A percentile compares a stretch with the other conserved stretches of the same genome.
These are phyloP conservation scores for Cantharis nigra DNA, from an alignment of 2,888 invertebrate species.

Conservation along the genomic window DNA sequence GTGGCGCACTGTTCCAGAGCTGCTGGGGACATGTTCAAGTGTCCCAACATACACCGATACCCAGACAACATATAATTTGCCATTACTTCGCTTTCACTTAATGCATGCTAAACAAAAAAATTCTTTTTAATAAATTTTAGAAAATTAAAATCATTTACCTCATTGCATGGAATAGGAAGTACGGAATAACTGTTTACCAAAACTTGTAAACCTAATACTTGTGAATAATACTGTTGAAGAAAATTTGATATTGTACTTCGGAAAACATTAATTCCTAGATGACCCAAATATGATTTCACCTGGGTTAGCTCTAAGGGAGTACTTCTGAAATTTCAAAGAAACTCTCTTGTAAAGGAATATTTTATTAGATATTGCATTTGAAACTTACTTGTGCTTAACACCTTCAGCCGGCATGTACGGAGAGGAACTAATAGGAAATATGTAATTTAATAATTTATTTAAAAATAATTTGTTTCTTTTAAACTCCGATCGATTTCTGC, in stretches of 20 bases:
- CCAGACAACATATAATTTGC: slow-evolving; percentile 38
- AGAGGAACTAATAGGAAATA: slow-evolving; percentile 52
- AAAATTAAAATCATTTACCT: slow-evolving; percentile 46
- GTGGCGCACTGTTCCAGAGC: slow-evolving; percentile 53
- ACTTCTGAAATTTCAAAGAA: slow-evolving; percentile 22
- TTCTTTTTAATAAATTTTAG: background rate
- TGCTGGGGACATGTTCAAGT: slow-evolving; percentile 55
- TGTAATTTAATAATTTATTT: slow-evolving; percentile 46
- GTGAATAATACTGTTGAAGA: slow-evolving; percentile 79
- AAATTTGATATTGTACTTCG: slow-evolving; percentile 73
- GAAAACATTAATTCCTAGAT: slow-evolving; percentile 55
- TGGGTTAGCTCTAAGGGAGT: slow-evolving; percentile 35
- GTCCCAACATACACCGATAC: slow-evolving; percentile 56
- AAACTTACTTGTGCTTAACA: slow-evolving; percentile 49
- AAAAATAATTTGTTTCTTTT: slow-evolving; percentile 51
- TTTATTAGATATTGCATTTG: background rate
- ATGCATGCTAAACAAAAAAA: slow-evolving; percentile 20
- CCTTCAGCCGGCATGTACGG: slow-evolving; percentile 55
- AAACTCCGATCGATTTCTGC: slow-evolving; percentile 41
- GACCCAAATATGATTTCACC: slow-evolving; percentile 16
- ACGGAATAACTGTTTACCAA: slow-evolving; percentile 76
- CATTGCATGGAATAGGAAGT: slow-evolving; percentile 44
- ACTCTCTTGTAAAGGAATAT: background rate
- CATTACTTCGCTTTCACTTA: slow-evolving; percentile 34
- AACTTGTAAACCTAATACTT: slow-evolving; percentile 77